Evolutionary conservation across 1,140 invertebrate species (phyloP).

Genomic region (Notospermus geniculatus): DNA sequence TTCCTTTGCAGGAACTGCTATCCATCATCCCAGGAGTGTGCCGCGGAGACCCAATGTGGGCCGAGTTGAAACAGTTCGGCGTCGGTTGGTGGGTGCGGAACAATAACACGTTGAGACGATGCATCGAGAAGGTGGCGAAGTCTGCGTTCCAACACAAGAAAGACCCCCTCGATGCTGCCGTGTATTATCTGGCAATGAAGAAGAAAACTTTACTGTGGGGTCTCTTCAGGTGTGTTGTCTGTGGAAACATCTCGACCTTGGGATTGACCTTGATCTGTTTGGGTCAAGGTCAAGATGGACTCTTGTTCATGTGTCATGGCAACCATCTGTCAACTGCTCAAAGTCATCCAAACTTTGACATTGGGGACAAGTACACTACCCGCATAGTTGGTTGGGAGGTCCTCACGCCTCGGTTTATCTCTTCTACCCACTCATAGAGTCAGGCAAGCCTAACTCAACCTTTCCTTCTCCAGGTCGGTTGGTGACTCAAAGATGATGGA

Average conservation of each 20-base stretch:
- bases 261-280: no score
- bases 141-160: conserved; percentile 81
- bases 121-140: conserved; percentile 92
- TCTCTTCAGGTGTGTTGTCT: conserved; percentile 71
- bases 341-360: no score
- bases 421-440: no score
- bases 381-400: no score
- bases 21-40: conserved; percentile 76
- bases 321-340: no score
- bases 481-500: conserved; percentile 87
- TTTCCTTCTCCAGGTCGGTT: conserved; percentile 59
- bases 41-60: conserved; percentile 76
- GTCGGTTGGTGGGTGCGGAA: conserved; percentile 96
- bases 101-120: conserved; percentile 75
- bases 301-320: no score
- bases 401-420: no score
- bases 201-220: conserved; percentile 97
- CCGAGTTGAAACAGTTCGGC: conserved; percentile 86
- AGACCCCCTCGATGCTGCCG: conserved; percentile 94
- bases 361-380: no score
- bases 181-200: conserved; percentile 98
- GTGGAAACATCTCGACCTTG: neutral
- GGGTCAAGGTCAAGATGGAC: no score
- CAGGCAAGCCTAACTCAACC: no score
- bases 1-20: conserved; percentile 62